Evolutionary conservation across 2,888 invertebrate genomes (phyloP), one percentile per base, ranked within the genome.

Genomic region (Atethmia centrago): DNA sequence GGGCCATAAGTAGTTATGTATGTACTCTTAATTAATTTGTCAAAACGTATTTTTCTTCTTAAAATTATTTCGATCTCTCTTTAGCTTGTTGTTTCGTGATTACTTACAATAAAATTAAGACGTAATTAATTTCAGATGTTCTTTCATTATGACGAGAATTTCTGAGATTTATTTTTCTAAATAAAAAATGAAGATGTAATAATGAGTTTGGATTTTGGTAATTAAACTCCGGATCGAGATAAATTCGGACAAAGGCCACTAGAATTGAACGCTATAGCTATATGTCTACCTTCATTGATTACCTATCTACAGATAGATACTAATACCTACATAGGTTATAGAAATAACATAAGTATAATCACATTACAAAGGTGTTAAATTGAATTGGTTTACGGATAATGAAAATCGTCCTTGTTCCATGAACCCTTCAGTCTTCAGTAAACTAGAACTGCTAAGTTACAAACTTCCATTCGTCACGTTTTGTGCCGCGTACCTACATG

Each of bases 161-260:
- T 61, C 8, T 8, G 19, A 42, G 62, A 31, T 31, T 42, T 42
- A 40, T 61, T 67, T 67, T 73, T 49, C 25, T 14, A 55, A 64
- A 51, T 61, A 16, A 7, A 51, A 59, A 79, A 66, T 28, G 25
- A 66, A 12, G 49, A 66, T 55, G 28, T 56, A 59, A 47, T 59
- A 82, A 81, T 78, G 58, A 79, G 71, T 59, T 71, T 71, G 45
- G 65, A 82, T 74, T 69, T 71, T 42, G 36, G 51, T 71, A 71
- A 66, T 74, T 83, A 79, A 71, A 71, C 49, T 53, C 68, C 21
- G 40, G 25, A 71, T 71, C 25, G 49, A 62, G 49, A 62, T 66
- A 28, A 69, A 61, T 66, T 79, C n/a, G 25, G 49, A 71, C 45
- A 68, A 71, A 65, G 19, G 63, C 16, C 25, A 58, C 53, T 68